Conservation (phyloP, 2,797 vertebrate genomes). For the Tamandua tetradactyla region DNA sequence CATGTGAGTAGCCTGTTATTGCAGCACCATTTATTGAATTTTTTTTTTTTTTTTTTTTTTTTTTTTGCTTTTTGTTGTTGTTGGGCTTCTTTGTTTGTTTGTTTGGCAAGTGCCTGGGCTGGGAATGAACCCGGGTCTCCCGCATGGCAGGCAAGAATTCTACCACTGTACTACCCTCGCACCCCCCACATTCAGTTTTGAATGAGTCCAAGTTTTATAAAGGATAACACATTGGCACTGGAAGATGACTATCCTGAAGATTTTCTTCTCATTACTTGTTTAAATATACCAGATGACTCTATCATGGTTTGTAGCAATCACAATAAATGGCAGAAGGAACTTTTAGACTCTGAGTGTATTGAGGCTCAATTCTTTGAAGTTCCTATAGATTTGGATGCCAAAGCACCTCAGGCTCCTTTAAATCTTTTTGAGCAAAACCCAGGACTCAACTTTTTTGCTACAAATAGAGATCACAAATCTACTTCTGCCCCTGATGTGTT, state of each 20-base stretch:
- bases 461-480: conserved; percentile 60
- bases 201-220: conserved; percentile 65
- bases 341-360: conserved; percentile 52
- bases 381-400: conserved; percentile 56
- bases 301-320: conserved; percentile 30
- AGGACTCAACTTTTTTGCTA: conserved; percentile 57
- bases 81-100: no score
- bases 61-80: no score
- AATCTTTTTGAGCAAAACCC: conserved; percentile 55
- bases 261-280: conserved; percentile 47
- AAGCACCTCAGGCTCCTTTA: conserved; percentile 53
- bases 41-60: no score
- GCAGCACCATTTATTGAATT: no score
- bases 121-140: no score
- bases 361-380: conserved; percentile 45
- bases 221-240: conserved; percentile 38
- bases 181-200: no score
- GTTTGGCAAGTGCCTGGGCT: no score
- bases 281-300: conserved; percentile 52
- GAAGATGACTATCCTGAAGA: conserved; percentile 11
- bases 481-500: conserved; percentile 52
- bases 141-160: no score
- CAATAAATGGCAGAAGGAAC: conserved; percentile 64
- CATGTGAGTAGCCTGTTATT: no score
- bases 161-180: no score